Base-by-base conservation (phyloP, 2,797 vertebrate species). In the Anolis apletophallus region DNA sequence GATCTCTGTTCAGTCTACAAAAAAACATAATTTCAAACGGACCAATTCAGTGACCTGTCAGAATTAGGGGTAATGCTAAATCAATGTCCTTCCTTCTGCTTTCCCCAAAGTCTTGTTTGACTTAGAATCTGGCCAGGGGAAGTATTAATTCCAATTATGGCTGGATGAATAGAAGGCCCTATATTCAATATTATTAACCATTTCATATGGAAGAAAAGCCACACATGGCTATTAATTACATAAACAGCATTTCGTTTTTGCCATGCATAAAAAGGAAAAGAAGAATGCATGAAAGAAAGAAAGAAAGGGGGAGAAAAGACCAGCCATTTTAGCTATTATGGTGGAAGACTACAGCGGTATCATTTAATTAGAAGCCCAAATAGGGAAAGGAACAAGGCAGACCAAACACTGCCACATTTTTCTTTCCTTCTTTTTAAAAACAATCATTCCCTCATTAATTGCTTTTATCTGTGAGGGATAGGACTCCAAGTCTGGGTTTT, bases 1-100 rank as follows among this genome's bases (percentile, higher is more conserved):
- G 95, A 97, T 94, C 94, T 92, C 90, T 80, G 67, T 87, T 90
- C 87, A 81, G 88, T 88, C 52, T 86, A 88, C 93, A 89, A 91
- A 96, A n/a, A 73, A 94, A 79, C 90, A 23, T 86, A n/a, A 83
- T 92, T 94, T 93, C 88, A 94, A 91, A 95, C 93, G 85, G 80
- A 80, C 87, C 75, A 80, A 92, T 92, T 93, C 90, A 77, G 85
- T 67, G 87, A 84, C 75, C 91, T 89, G 85, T 88, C 91, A 87
- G 61, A 90, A 90, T 89, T 29, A 81, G 87, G 57, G 54, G 87
- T 40, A 76, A 83, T 74, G 69, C 52, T 79, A 88, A 93, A 94
- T 90, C 69, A 91, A 93, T 89, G 80, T 57, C 36, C 74, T 77
- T 55, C 36, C 77, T 52, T 64, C n/a, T 52, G 29, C 32, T 40